Percentiles rank a stretch among this genome's conserved stretches.
Evolutionary conservation across 2,797 vertebrate genomes (phyloP).

Genomic region (Malurus splendens): DNA sequence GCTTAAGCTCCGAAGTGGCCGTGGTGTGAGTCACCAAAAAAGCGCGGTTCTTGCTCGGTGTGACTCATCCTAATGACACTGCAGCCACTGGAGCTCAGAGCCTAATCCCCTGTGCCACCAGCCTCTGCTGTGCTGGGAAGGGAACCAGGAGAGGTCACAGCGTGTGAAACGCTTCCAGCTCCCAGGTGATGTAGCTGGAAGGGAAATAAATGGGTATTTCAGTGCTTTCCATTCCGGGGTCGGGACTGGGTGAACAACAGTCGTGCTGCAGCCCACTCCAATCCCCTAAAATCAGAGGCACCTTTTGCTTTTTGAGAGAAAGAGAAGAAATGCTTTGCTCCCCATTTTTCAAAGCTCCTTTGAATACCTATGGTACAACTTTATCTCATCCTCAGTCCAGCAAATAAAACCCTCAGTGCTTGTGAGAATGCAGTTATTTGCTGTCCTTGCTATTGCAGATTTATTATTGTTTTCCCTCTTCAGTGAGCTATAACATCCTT

Average conservation of each 20-base stretch:
- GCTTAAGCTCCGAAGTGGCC: conserved; percentile 20
- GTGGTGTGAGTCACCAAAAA: conserved; percentile 45
- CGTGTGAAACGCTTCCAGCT: accelerated
- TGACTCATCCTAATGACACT: conserved; percentile 35
- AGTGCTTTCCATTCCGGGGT: neutral
- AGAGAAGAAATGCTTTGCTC: neutral
- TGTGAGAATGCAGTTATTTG: neutral
- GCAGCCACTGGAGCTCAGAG: neutral
- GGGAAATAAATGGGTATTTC: neutral
- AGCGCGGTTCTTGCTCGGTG: neutral
- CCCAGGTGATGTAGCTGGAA: neutral
- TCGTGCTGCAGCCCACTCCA: neutral
- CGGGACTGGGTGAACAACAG: neutral
- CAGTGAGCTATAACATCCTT: neutral
- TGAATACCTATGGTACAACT: neutral
- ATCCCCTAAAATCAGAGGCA: neutral
- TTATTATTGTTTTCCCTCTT: neutral
- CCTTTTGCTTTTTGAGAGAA: neutral
- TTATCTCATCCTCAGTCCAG: neutral
- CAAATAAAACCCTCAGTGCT: neutral
- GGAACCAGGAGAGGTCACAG: neutral
- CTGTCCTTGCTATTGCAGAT: neutral
- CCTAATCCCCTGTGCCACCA: neutral
- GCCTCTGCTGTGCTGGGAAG: neutral
- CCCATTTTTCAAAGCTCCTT: neutral